phyloP scores from a whole-genome alignment of 92 coral and sea anemone genomes.

The Heteractis magnifica region DNA sequence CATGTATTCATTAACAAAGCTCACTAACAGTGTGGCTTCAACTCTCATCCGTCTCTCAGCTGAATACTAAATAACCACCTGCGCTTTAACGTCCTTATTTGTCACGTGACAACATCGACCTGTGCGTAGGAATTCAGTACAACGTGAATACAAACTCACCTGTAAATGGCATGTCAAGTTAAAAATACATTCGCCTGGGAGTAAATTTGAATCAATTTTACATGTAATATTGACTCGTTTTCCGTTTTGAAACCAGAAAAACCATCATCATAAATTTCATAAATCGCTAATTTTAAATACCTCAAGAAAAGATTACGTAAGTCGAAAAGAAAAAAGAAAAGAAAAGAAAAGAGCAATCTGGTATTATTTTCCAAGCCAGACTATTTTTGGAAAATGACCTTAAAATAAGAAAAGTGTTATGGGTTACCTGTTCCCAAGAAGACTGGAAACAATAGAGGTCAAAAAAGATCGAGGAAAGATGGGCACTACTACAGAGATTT shows the following conservation, averaged over 20 bases:
- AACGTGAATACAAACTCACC: too few species aligned
- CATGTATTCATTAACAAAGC: not conserved
- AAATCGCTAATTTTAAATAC: too few species aligned
- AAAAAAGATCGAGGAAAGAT: not conserved
- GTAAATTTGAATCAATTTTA: too few species aligned
- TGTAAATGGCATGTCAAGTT: not conserved
- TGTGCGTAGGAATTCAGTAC: too few species aligned
- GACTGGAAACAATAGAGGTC: not conserved
- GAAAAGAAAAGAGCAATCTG: too few species aligned
- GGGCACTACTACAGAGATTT: not conserved
- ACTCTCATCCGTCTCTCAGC: not conserved
- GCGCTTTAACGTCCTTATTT: not conserved
- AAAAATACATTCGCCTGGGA: not conserved
- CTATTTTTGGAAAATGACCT: not conserved
- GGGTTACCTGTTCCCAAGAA: not conserved
- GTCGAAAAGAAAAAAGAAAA: too few species aligned
- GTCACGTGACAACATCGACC: not conserved
- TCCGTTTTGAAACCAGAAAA: too few species aligned
- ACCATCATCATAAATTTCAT: too few species aligned
- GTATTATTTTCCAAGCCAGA: too few species aligned
- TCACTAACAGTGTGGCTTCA: not conserved
- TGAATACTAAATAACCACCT: not conserved
- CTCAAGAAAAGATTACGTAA: too few species aligned
- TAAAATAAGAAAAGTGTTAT: not conserved
- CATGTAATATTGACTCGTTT: too few species aligned